Percentiles rank a stretch among this genome's conserved stretches.
These are phyloP conservation scores for Prosapia bicincta DNA, from an alignment of 2,888 invertebrate genomes.

Conservation along the genomic window DNA sequence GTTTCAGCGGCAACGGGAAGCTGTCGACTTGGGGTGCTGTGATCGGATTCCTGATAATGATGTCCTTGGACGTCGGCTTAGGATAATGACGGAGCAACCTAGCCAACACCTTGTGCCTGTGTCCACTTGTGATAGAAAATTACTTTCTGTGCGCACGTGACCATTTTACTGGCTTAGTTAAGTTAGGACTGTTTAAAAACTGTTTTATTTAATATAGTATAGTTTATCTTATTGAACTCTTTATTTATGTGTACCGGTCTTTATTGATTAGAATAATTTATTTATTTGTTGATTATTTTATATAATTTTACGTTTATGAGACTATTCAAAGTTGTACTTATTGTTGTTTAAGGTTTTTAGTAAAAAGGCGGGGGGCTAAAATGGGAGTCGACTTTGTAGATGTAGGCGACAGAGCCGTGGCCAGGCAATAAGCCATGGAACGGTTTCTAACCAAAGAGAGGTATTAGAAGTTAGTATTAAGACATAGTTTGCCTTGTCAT, in stretches of 20 bases:
- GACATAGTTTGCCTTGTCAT: too few species aligned
- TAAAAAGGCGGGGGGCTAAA: too few species aligned
- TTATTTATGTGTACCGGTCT: too few species aligned
- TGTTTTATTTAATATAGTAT: too few species aligned
- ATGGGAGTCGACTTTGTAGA: too few species aligned
- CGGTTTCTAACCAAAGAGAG: too few species aligned
- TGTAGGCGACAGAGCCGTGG: too few species aligned
- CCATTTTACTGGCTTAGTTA: not conserved
- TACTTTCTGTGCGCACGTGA: not conserved
- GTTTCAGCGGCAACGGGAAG: slow-evolving; percentile 90
- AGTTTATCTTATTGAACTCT: too few species aligned
- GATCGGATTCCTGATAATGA: slow-evolving; percentile 95
- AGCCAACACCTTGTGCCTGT: not conserved
- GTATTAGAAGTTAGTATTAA: too few species aligned
- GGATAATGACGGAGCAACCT: slow-evolving; percentile 57
- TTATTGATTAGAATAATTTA: not conserved
- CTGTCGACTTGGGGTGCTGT: slow-evolving; percentile 93
- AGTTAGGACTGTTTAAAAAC: not conserved
- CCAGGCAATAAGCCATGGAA: too few species aligned
- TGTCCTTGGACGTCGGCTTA: slow-evolving; percentile 95
- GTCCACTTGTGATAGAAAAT: not conserved
- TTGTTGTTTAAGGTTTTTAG: too few species aligned
- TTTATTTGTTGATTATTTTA: not conserved
- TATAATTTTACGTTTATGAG: not conserved
- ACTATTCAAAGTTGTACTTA: too few species aligned